Conservation (phyloP, 2,113 vertebrate genomes). For the Melanotaenia duboulayi region DNA sequence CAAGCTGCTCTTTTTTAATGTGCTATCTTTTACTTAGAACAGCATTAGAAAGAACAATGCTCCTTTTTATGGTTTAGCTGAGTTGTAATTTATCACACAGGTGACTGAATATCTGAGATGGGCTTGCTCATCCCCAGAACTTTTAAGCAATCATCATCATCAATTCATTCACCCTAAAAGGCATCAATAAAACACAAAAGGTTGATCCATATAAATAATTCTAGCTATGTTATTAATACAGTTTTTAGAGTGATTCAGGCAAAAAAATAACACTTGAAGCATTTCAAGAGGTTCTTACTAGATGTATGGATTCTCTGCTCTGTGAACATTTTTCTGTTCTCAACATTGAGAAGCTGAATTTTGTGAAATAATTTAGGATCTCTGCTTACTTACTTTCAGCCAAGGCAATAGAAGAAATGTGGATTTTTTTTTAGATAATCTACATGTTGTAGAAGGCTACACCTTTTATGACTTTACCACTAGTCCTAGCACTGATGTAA, state of each 20-base stretch:
- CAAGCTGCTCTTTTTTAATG: conserved; percentile 59
- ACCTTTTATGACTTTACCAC: neutral
- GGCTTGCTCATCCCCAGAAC: conserved; percentile 11
- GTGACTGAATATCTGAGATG: conserved; percentile 28
- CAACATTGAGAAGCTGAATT: conserved; percentile 25
- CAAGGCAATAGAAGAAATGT: neutral
- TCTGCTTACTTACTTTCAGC: conserved; percentile 8
- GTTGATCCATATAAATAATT: conserved; percentile 24
- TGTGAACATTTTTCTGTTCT: conserved; percentile 7
- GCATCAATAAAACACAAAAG: conserved; percentile 40
- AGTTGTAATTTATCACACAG: conserved; percentile 64
- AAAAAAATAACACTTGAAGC: conserved; percentile 9
- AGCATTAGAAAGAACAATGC: conserved; percentile 53
- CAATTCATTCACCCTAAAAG: conserved; percentile 39
- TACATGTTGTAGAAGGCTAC: neutral
- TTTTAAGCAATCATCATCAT: conserved; percentile 40
- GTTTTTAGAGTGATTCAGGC: conserved; percentile 20
- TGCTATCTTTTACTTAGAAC: conserved; percentile 51
- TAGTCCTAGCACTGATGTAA: conserved; percentile 3
- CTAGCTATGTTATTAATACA: conserved; percentile 47
- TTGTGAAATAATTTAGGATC: conserved; percentile 8
- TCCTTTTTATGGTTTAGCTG: conserved; percentile 35
- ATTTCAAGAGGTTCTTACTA: conserved; percentile 24
- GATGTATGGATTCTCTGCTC: conserved; percentile 6
- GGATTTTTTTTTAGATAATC: neutral